Base-by-base conservation (phyloP, 1,140 invertebrate genomes). In the Cydia splendana region DNA sequence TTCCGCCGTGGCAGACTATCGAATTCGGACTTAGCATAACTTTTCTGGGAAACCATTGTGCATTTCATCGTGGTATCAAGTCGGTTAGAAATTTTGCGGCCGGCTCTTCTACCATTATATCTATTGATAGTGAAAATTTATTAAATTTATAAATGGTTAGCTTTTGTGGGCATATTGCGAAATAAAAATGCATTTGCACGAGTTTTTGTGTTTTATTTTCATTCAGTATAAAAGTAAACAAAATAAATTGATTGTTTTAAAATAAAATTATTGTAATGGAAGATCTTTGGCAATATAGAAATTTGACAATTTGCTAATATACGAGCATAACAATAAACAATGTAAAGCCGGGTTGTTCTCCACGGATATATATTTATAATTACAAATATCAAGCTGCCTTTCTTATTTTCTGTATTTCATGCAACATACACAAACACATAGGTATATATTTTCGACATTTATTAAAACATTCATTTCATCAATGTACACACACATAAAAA, bases 151-250 rank as follows among this genome's bases (percentile, higher is more conserved):
- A 84, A 85, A 87, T 77, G 76, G 85, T 88, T 87, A 90, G 89
- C 88, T 89, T 92, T 90, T 91, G 88, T 90, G 89, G 82, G 88
- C 89, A 89, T 92, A 88, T 90, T 91, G 88, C 87, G 80, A 83
- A 91, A 86, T 91, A 91, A 90, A 91, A 87, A 80, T 79, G 88
- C 89, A 83, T 90, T 87, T 86, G 87, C 86, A 90, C 80, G 85
- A 81, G 65, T 69, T 51, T 77, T 42, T 76, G 28, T 74, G 79
- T 77, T 85, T 87, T 86, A 82, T 82, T 85, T 83, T 80, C 28
- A 76, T 45, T 38, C 30, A 18, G 20, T 62, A 62, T 24, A 53
- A 79, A 75, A 78, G 12, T 53, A 62, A 78, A 76, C 1, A 76
- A 74, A 74, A 74, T 71, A 51, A 18, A 51, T 74, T 75, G 62